phyloP scores from a whole-genome alignment of 2,888 invertebrate species.

The Tuberolachnus salignus region DNA sequence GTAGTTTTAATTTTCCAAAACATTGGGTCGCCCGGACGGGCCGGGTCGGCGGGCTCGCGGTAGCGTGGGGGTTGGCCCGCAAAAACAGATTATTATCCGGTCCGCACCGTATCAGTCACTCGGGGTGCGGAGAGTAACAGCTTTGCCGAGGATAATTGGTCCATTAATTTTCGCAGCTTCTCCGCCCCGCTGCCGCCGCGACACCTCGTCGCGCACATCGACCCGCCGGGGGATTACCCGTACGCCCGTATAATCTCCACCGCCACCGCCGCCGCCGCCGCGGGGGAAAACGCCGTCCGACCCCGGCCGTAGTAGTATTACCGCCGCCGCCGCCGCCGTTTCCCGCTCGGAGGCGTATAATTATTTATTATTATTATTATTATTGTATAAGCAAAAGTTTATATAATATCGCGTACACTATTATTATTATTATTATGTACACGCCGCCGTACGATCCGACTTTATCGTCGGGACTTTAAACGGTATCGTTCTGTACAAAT shows the following conservation, averaged over 20 bases:
- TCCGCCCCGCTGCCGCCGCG: background rate
- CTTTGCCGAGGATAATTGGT: slow-evolving; percentile 54
- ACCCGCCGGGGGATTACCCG: slow-evolving; percentile 21
- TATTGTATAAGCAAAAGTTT: too few species aligned
- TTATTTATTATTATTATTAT: too few species aligned
- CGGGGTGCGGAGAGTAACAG: slow-evolving; percentile 53
- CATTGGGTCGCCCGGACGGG: slow-evolving; percentile 24
- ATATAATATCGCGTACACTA: too few species aligned
- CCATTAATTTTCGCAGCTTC: slow-evolving; percentile 54
- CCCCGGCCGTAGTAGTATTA: background rate
- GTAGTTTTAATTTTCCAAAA: slow-evolving; percentile 54
- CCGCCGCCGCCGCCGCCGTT: background rate
- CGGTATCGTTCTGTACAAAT: too few species aligned
- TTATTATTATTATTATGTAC: too few species aligned
- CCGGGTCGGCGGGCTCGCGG: slow-evolving; percentile 1
- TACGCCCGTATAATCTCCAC: background rate
- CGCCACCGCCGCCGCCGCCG: background rate
- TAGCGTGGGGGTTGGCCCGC: background rate
- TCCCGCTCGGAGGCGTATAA: too few species aligned
- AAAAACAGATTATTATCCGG: slow-evolving; percentile 42
- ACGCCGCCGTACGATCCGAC: too few species aligned
- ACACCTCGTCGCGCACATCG: slow-evolving; percentile 26
- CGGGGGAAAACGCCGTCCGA: background rate
- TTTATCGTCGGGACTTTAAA: too few species aligned
- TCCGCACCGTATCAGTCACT: slow-evolving; percentile 52